Evolutionary conservation across 2,797 vertebrate genomes (phyloP).

Genomic region (Sebastes hubbsi): DNA sequence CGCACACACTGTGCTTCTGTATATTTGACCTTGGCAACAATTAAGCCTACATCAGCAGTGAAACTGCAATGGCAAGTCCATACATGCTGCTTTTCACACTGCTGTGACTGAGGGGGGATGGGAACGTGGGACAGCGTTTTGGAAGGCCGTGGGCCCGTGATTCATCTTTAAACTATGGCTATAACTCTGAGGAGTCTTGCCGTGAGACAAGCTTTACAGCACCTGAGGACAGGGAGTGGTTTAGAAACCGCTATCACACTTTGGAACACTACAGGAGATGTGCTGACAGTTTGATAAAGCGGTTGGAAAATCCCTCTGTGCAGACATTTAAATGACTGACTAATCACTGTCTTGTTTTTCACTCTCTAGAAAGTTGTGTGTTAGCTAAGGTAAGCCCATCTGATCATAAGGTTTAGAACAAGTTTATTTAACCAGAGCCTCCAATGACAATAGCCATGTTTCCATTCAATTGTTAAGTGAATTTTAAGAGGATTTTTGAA

Average conservation of each 20-base stretch:
- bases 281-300: conserved; percentile 17
- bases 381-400: background rate
- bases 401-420: background rate
- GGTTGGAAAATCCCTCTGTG: background rate
- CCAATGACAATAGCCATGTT: conserved; percentile 53
- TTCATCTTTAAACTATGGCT: conserved; percentile 55
- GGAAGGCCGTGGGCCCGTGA: conserved; percentile 39
- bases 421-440: conserved; percentile 63
- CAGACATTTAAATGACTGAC: conserved; percentile 5
- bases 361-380: background rate
- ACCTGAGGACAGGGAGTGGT: conserved; percentile 38
- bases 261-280: background rate
- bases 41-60: conserved; percentile 40
- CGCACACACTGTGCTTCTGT: conserved; percentile 13
- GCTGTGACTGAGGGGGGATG: conserved; percentile 30
- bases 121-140: conserved; percentile 31
- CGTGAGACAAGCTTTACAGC: conserved; percentile 1
- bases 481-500: background rate
- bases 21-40: conserved; percentile 9
- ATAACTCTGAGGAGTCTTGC: conserved; percentile 6
- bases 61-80: conserved; percentile 43
- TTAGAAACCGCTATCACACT: background rate
- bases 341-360: conserved; percentile 1
- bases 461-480: background rate
- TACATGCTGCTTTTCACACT: conserved; percentile 47